A percentile compares a stretch with the other conserved stretches of the same genome.
Evolutionary conservation across 2,797 vertebrate genomes (phyloP).

Genomic region (Malurus splendens): DNA sequence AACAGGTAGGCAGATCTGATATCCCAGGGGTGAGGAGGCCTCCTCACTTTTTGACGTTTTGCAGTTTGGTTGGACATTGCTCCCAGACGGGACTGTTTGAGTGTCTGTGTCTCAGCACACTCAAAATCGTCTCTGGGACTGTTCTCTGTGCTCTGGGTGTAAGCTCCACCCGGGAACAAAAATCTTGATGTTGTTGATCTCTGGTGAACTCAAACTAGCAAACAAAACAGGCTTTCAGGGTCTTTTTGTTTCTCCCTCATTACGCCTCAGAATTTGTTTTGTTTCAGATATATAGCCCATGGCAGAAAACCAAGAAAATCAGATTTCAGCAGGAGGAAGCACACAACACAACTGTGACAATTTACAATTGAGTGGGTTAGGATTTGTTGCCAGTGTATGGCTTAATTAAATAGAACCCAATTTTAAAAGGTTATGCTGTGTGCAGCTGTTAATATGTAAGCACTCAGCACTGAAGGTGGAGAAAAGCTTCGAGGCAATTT

Average conservation of each 20-base stretch:
- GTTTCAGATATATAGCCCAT: not conserved
- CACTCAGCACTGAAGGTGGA: not conserved
- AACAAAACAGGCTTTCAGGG: not conserved
- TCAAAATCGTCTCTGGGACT: rapidly evolving
- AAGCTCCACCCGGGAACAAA: not conserved
- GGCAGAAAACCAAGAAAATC: slow-evolving; percentile 37
- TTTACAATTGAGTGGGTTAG: not conserved
- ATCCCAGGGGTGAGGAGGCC: not conserved
- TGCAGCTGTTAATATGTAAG: slow-evolving; percentile 13
- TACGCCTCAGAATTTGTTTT: not conserved
- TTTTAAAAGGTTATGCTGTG: slow-evolving; percentile 32
- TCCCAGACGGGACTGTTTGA: not conserved
- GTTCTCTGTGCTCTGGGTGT: not conserved
- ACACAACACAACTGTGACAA: not conserved
- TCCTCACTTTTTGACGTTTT: not conserved
- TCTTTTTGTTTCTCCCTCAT: not conserved
- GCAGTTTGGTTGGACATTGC: not conserved
- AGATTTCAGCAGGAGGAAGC: slow-evolving; percentile 18
- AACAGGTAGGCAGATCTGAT: not conserved
- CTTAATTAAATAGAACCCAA: slow-evolving; percentile 45
- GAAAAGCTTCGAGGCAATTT: not conserved
- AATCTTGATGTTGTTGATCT: not conserved
- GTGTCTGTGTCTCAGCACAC: not conserved
- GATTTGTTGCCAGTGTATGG: not conserved
- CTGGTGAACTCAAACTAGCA: not conserved